Evolutionary conservation across 2,888 invertebrate genomes (phyloP).

Genomic region (Cryptops parisi): DNA sequence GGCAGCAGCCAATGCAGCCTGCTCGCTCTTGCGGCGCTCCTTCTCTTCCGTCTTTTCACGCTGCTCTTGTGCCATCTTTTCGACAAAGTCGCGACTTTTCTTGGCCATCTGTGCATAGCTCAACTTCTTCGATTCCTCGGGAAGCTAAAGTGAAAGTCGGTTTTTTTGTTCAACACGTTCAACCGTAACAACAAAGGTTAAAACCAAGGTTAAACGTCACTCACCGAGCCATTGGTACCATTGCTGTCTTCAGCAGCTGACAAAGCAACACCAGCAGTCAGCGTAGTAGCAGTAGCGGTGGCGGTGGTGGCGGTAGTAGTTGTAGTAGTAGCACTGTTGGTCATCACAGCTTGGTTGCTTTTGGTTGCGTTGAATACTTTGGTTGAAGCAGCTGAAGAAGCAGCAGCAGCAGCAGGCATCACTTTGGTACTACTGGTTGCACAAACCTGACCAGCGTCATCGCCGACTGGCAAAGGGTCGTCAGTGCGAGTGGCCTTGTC

Average conservation of each 20-base stretch:
- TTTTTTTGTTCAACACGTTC: neutral
- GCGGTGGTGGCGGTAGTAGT: neutral
- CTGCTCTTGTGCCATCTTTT: slow-evolving; percentile 21
- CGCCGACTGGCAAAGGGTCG: slow-evolving; percentile 23
- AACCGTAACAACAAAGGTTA: slow-evolving; percentile 2
- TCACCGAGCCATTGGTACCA: too few relatives aligned
- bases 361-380: neutral
- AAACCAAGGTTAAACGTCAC: too few relatives aligned
- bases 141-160: slow-evolving; percentile 13
- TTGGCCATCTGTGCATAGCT: slow-evolving; percentile 22
- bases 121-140: slow-evolving; percentile 12
- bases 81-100: slow-evolving; percentile 19
- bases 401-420: neutral
- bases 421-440: slow-evolving; percentile 7
- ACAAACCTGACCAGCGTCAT: too few relatives aligned
- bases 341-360: neutral
- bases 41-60: slow-evolving; percentile 17
- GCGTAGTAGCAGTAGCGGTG: neutral
- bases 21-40: slow-evolving; percentile 15
- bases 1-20: slow-evolving; percentile 8
- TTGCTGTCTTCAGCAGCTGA: too few relatives aligned
- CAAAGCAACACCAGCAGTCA: neutral
- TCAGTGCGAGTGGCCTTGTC: slow-evolving; percentile 59
- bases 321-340: neutral
- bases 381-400: slow-evolving; percentile 13